Base-by-base conservation (phyloP, 2,888 invertebrate species). In the Aethes cnicana region DNA sequence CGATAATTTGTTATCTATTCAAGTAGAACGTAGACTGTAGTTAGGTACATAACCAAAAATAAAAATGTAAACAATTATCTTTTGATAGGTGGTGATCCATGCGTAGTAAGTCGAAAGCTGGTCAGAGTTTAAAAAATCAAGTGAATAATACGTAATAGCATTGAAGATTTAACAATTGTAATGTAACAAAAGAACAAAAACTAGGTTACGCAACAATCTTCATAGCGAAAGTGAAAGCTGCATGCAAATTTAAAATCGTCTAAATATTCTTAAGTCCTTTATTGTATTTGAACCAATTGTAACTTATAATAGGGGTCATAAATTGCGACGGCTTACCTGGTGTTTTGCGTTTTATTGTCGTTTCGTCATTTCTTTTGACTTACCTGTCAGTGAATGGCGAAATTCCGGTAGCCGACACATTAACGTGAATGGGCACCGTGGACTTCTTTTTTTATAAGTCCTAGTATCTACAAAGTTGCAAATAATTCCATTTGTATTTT, bases 201-300 rank as follows among this genome's bases (percentile, higher is more conserved):
- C 7, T 11, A 37, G 36, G n/a, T 52, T 44, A 77, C 63, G 57
- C 59, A 52, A 62, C 68, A 68, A 68, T 68, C 48, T 58, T 47
- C 52, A 84, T 78, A 84, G 83, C 77, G 73, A 77, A 81, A 86
- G 88, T 80, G 86, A 87, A 88, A 87, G 84, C 74, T 67, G 46
- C 70, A 82, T 80, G 81, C 82, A 80, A 81, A 85, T 86, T 72
- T 61, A 59, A 66, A 64, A 62, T 67, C 62, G 62, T 69, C 66
- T 72, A 81, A 84, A 83, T 76, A 79, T 74, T 69, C 69, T 68
- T 66, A 69, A 59, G 59, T 61, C 63, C 58, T 68, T 68, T 66
- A 66, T 62, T 62, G 64, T 61, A 47, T 23, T 49, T 49, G 63
- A 66, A 62, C 58, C 66, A 53, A n/a, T 61, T 60, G 59, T 56